Conservation (phyloP, 2,888 invertebrate genomes). For the Agriopis aurantiaria region DNA sequence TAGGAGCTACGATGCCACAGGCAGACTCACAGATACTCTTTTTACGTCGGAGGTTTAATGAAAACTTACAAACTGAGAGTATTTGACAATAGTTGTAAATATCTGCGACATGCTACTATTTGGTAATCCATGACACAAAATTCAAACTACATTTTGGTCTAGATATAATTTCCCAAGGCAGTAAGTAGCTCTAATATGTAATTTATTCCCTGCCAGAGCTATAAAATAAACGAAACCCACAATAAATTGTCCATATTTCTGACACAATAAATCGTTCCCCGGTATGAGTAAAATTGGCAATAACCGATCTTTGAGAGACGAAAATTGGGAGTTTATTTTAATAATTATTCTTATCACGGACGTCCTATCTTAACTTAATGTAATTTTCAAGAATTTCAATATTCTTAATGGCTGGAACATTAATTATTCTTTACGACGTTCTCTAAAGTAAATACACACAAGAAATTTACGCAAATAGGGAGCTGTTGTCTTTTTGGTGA, state of each 20-base stretch:
- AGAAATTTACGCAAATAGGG: background rate
- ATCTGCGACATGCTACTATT: no score
- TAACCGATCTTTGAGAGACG: conserved; percentile 5
- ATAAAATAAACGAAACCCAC: background rate
- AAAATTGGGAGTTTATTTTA: conserved; percentile 9
- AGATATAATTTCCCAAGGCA: background rate
- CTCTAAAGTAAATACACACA: background rate
- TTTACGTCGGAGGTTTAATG: no score
- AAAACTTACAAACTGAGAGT: no score
- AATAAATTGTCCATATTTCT: background rate
- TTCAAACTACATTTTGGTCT: no score
- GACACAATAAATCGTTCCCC: conserved; percentile 7
- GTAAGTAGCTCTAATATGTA: background rate
- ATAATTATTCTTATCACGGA: background rate
- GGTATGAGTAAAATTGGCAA: conserved; percentile 16
- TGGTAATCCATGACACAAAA: no score
- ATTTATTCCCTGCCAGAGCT: background rate
- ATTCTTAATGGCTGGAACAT: conserved; percentile 1
- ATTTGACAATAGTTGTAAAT: no score
- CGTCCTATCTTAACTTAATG: conserved; percentile 24
- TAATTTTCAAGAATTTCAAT: conserved; percentile 12
- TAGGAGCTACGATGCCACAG: no score
- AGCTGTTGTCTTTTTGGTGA: background rate
- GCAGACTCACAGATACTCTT: no score
- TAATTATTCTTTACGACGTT: background rate